A percentile compares a stretch with the other conserved stretches of the same genome.
Evolutionary conservation across 2,888 invertebrate species (phyloP).

Genomic region (Philaethria dido): DNA sequence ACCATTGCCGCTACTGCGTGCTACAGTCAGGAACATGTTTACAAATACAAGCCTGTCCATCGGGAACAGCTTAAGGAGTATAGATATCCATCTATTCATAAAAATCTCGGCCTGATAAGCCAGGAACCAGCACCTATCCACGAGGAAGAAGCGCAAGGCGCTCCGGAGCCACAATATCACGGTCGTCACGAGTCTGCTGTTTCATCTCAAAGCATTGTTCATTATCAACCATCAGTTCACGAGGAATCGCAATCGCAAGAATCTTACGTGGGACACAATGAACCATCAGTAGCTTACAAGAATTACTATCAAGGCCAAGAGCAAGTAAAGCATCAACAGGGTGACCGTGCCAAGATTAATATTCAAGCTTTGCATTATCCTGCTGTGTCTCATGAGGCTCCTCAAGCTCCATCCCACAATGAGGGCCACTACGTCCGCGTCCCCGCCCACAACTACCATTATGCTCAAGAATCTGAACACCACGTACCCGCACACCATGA

Average conservation of each 20-base stretch:
- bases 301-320: conserved; percentile 48
- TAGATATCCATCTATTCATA: conserved; percentile 56
- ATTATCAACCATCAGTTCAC: conserved; percentile 55
- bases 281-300: conserved; percentile 49
- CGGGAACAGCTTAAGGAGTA: conserved; percentile 62
- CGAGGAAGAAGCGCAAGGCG: conserved; percentile 53
- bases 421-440: conserved; percentile 49
- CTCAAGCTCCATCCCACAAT: conserved; percentile 48
- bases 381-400: conserved; percentile 54
- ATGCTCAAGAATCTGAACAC: conserved; percentile 45
- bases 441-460: conserved; percentile 50
- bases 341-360: conserved; percentile 33
- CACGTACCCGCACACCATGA: conserved; percentile 53
- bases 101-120: conserved; percentile 46
- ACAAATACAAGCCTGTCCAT: conserved; percentile 57
- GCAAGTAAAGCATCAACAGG: conserved; percentile 42
- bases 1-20: conserved; percentile 55
- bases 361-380: conserved; percentile 49
- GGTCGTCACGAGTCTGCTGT: conserved; percentile 53
- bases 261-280: conserved; percentile 57
- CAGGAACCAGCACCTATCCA: conserved; percentile 60
- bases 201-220: conserved; percentile 62
- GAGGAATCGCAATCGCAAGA: conserved; percentile 62
- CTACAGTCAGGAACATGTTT: conserved; percentile 61
- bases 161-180: conserved; percentile 2